Base-by-base conservation (phyloP, 2,113 vertebrate genomes). In the Microcebus griseorufus region DNA sequence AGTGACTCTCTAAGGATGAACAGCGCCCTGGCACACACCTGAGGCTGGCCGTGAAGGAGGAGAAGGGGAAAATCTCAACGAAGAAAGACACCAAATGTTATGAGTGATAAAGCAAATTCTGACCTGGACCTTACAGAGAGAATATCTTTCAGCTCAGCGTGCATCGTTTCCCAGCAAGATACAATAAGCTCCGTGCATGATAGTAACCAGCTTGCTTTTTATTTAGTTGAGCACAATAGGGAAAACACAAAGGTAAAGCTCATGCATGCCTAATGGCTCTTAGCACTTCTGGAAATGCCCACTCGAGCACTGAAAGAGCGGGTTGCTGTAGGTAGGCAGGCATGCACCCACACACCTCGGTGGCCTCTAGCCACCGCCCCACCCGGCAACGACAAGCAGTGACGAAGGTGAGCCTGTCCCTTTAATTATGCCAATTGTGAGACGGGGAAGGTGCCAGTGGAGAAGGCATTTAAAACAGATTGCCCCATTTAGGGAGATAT, bases 401-500 rank as follows among this genome's bases (percentile, higher is more conserved):
- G 86, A 29, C n/a, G 64, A 92, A 90, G 92, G 88, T 73, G 55
- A 75, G 37, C 76, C 84, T 93, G 62, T 73, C 93, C 48, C 95
- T 97, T 94, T 97, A 90, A 96, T 79, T 88, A 87, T 23, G 64
- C 83, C 83, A 42, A 64, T 32, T 17, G 42, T 53, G 45, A 45
- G 62, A 92, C 88, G 72, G 95, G 90, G 97, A 98, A 88, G 85
- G 78, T 11, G 65, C 90, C 97, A 97, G 85, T 2, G 0, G 93
- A 88, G 94, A 85, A 94, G 82, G 65, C 87, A 82, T 86, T n/a
- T 17, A 65, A 90, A 75, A 39, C 93, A 96, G 78, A 90, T 80
- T 89, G 97, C 95, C 16, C 51, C 93, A 73, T 73, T 60, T 86
- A 94, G 97, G 96, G 87, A 97, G 97, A 95, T 25, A 45, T 1